Evolutionary conservation across 2,113 vertebrate species (phyloP).

Genomic region (Hymenochirus boettgeri): DNA sequence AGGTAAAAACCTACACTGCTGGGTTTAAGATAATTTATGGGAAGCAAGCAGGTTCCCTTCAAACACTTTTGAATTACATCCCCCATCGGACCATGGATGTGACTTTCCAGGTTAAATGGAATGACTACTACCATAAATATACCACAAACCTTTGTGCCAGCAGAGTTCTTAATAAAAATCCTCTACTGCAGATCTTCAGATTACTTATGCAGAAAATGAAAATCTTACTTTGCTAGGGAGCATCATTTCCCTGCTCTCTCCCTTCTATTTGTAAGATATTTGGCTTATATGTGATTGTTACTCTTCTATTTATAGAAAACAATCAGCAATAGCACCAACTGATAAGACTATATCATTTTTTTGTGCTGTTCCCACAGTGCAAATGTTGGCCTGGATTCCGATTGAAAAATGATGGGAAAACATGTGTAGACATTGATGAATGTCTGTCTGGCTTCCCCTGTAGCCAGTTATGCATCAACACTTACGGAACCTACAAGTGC

Average conservation of each 20-base stretch:
- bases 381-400: slow-evolving; percentile 97
- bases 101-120: too few species aligned
- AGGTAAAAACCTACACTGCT: too few species aligned
- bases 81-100: too few species aligned
- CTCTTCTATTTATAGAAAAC: slow-evolving; percentile 5
- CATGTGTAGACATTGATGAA: slow-evolving; percentile 90
- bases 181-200: not conserved
- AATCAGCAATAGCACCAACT: slow-evolving; percentile 19
- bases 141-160: not conserved
- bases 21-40: too few species aligned
- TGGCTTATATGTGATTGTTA: not conserved
- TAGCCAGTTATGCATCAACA: slow-evolving; percentile 95
- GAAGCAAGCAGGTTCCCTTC: too few species aligned
- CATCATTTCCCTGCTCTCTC: not conserved
- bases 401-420: slow-evolving; percentile 93
- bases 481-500: slow-evolving; percentile 92
- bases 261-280: not conserved
- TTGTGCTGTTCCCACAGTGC: slow-evolving; percentile 67
- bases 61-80: too few species aligned
- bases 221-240: not conserved
- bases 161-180: not conserved
- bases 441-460: slow-evolving; percentile 88
- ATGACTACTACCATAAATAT: too few species aligned
- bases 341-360: slow-evolving; percentile 9
- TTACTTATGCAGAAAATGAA: not conserved